Evolutionary conservation across 2,113 vertebrate genomes (phyloP).

Genomic region (Eulemur rufifrons): DNA sequence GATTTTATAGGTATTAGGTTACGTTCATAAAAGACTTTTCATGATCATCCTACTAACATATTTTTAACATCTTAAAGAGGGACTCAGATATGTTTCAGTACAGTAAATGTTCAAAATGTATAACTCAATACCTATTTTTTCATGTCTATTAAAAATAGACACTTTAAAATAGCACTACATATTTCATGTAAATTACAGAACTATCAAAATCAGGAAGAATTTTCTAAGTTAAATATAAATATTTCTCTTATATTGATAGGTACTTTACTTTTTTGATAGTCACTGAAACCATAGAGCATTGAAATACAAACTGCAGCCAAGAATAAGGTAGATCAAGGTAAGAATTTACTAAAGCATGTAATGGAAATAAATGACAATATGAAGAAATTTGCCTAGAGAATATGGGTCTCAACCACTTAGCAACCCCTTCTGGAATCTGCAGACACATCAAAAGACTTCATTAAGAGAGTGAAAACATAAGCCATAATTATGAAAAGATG

Average conservation of each 20-base stretch:
- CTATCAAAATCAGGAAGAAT: conserved; percentile 16
- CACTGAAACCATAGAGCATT: background rate
- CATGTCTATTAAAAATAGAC: background rate
- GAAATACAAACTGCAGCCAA: background rate
- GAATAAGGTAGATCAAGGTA: background rate
- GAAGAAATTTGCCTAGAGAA: background rate
- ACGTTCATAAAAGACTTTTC: background rate
- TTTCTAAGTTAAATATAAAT: conserved; percentile 9
- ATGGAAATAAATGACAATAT: background rate
- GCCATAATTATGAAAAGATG: background rate
- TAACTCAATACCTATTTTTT: background rate
- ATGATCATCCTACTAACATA: background rate
- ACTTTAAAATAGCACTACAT: conserved; percentile 18
- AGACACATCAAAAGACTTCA: background rate
- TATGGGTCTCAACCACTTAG: background rate
- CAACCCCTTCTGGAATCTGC: background rate
- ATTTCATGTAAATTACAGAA: background rate
- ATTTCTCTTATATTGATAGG: background rate
- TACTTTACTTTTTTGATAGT: conserved; percentile 33
- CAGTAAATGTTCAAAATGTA: background rate
- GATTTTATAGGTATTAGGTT: background rate
- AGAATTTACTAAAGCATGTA: background rate
- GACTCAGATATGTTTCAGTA: background rate
- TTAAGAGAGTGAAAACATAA: background rate
- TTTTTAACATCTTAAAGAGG: background rate